Conservation (phyloP, 2,888 invertebrate species). For the Ennomos fuscantarius region DNA sequence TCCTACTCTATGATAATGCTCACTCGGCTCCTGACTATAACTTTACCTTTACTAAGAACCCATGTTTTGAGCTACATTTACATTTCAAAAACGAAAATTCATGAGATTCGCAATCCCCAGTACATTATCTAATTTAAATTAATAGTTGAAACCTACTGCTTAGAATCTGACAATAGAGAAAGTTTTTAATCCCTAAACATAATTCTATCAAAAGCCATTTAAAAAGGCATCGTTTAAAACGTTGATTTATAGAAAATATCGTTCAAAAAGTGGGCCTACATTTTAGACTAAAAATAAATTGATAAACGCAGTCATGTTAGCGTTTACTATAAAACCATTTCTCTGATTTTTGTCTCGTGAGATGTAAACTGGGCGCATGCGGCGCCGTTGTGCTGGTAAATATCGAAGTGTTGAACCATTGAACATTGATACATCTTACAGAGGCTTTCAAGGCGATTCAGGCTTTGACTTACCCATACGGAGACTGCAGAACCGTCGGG, state of each 20-base stretch:
- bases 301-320: conserved; percentile 1
- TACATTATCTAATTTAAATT: neutral
- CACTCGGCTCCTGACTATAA: conserved; percentile 17
- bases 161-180: too few relatives aligned
- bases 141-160: too few relatives aligned
- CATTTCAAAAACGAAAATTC: too few relatives aligned
- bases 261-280: too few relatives aligned
- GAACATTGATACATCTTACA: conserved; percentile 80
- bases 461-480: conserved; percentile 91
- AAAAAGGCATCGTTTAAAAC: too few relatives aligned
- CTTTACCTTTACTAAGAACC: neutral
- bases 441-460: conserved; percentile 51
- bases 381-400: conserved; percentile 82
- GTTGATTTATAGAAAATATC: too few relatives aligned
- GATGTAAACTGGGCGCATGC: conserved; percentile 76
- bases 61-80: too few relatives aligned
- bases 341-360: conserved; percentile 85
- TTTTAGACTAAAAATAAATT: too few relatives aligned
- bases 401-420: conserved; percentile 82
- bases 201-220: too few relatives aligned
- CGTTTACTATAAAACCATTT: conserved; percentile 1
- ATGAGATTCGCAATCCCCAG: neutral
- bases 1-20: conserved; percentile 23
- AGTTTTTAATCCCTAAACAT: too few relatives aligned
- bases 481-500: conserved; percentile 91